Conservation (phyloP, 2,113 vertebrate genomes). For the Leptobrachium ailaonicum region DNA sequence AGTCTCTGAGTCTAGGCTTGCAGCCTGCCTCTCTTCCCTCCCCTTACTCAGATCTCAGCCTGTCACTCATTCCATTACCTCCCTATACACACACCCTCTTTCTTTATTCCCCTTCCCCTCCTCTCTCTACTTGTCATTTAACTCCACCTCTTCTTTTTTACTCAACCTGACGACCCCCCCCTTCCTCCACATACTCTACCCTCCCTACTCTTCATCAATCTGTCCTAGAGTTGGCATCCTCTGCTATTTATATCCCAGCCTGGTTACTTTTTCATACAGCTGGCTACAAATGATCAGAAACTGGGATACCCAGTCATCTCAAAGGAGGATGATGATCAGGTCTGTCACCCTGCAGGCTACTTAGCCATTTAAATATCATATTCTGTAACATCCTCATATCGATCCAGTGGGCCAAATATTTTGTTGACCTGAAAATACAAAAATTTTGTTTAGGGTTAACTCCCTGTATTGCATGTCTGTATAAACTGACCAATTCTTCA, state of each 20-base stretch:
- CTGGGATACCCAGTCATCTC: not conserved
- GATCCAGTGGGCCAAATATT: no score
- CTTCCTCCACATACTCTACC: not conserved
- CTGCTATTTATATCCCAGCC: constrained; percentile 32
- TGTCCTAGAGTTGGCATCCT: constrained; percentile 36
- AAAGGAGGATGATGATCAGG: no score
- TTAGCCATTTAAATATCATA: no score
- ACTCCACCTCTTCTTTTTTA: constrained; percentile 13
- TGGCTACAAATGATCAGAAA: constrained; percentile 22
- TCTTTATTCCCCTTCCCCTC: not conserved
- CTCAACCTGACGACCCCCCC: not conserved
- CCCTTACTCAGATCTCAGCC: constrained; percentile 22
- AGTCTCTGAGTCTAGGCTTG: not conserved
- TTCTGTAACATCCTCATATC: no score
- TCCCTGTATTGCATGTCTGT: no score
- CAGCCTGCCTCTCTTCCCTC: not conserved
- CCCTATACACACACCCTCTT: not conserved
- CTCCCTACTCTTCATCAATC: constrained; percentile 28
- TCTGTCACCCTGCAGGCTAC: no score
- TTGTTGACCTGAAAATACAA: no score
- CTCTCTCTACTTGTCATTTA: constrained; percentile 10
- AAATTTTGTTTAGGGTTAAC: no score
- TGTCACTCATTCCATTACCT: constrained; percentile 2
- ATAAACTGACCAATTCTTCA: no score
- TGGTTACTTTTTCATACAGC: constrained; percentile 25